These are phyloP conservation scores for Archips crataeganus DNA, from an alignment of 2,888 invertebrate genomes.

Conservation along the genomic window DNA sequence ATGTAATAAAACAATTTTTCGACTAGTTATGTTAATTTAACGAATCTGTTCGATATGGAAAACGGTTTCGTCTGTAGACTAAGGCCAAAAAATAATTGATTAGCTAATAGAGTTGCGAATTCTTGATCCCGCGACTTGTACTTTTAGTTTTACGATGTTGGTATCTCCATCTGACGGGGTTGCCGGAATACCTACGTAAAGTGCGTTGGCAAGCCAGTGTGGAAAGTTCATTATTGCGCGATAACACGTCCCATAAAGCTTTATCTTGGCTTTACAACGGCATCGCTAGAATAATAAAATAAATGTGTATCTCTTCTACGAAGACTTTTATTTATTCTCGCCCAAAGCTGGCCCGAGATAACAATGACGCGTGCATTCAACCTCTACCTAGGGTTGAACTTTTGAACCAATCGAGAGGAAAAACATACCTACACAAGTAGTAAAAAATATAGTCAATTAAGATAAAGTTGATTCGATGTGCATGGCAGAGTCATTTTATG, in stretches of 20 bases:
- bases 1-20: conserved; percentile 46
- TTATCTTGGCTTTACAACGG: conserved; percentile 73
- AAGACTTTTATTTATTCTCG: conserved; percentile 81
- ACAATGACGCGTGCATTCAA: conserved; percentile 81
- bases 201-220: conserved; percentile 46
- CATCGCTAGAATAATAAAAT: conserved; percentile 79
- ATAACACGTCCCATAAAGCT: conserved; percentile 79
- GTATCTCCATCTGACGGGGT: conserved; percentile 4
- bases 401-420: background rate
- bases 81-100: conserved; percentile 33
- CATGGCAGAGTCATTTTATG: no score
- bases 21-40: conserved; percentile 63
- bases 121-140: conserved; percentile 17
- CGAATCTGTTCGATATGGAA: conserved; percentile 45
- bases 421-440: background rate
- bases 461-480: background rate
- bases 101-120: conserved; percentile 31
- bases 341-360: conserved; percentile 77
- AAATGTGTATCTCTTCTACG: conserved; percentile 81
- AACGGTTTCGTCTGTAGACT: conserved; percentile 24
- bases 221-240: conserved; percentile 74
- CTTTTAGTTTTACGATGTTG: conserved; percentile 34
- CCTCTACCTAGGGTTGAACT: conserved; percentile 56
- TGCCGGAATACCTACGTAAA: conserved; percentile 12
- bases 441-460: background rate